A percentile compares a stretch with the other conserved stretches of the same genome.
Evolutionary conservation across 1,140 invertebrate genomes (phyloP).

Genomic region (Zaprionus tsacasi): DNA sequence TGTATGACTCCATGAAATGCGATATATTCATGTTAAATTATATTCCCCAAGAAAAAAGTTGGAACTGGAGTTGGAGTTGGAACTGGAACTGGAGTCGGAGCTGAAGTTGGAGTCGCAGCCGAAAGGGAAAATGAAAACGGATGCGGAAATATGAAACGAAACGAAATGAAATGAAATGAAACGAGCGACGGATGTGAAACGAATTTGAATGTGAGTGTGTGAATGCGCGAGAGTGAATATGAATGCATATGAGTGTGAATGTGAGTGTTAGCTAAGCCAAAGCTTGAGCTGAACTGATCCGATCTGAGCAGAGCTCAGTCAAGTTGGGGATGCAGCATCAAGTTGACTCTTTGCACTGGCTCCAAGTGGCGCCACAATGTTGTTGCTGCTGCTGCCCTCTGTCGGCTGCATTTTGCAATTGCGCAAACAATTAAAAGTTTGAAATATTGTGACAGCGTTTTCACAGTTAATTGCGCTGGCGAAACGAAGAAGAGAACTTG

Average conservation of each 20-base stretch:
- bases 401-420: conserved; percentile 60
- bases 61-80: background rate
- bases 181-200: background rate
- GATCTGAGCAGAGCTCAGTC: too few relatives aligned
- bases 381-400: background rate
- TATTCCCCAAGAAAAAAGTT: conserved; percentile 44
- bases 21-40: conserved; percentile 83
- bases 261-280: background rate
- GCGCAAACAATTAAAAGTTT: conserved; percentile 81
- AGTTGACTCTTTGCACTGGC: conserved; percentile 27
- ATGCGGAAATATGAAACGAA: background rate
- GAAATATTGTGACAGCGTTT: conserved; percentile 81
- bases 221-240: background rate
- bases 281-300: background rate
- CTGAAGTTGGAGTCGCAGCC: background rate
- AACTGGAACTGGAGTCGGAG: background rate
- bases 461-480: conserved; percentile 77
- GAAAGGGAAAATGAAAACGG: background rate
- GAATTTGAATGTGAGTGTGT: background rate
- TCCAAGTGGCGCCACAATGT: conserved; percentile 38
- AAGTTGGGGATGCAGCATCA: background rate
- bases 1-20: conserved; percentile 82
- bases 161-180: background rate
- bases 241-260: background rate
- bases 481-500: background rate